Evolutionary conservation across 2,888 invertebrate species (phyloP), one percentile per base, ranked within the genome.

Genomic region (Ochropleura plecta): DNA sequence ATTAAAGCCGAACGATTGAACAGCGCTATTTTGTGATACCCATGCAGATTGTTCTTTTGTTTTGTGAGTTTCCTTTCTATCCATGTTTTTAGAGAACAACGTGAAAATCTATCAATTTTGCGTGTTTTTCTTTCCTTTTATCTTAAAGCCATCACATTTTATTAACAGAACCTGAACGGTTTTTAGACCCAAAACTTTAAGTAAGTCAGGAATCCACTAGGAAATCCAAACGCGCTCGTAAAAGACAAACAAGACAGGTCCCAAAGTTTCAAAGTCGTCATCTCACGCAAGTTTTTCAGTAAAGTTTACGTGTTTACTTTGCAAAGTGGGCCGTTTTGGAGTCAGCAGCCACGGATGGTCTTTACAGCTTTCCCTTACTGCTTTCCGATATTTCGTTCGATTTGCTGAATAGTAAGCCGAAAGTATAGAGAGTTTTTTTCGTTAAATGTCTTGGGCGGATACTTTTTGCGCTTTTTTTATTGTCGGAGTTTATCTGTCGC

Each of bases 251-350:
- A 86, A 76, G 42, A 55, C 71, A 81, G 78, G 75, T 78, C 71
- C 20, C 63, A 12, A 74, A 89, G 83, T 88, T 85, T 77, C 60
- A 83, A 91, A 92, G 89, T 91, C 90, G 89, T 91, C 91, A 91
- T 90, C 88, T 90, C 9, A 53, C 66, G 48, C 88, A 90, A 86
- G 76, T 77, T 91, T 91, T 91, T 92, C 88, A 83, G 84, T 85
- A 83, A 90, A 92, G 90, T 89, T 87, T 79, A 88, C 87, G 87
- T 91, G 88, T 91, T 91, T 90, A 87, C 88, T 87, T 78, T 48
- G 71, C 68, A 70, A 82, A 84, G 82, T 83, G 69, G 84, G 86
- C 81, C 86, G 82, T 88, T 88, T 88, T 78, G 60, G 86, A 89
- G 86, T 88, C 89, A 88, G 87, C 85, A 82, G 83, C 71, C 78